Evolutionary conservation across 2,113 vertebrate species (phyloP).

Genomic region (Prunella fulvescens): DNA sequence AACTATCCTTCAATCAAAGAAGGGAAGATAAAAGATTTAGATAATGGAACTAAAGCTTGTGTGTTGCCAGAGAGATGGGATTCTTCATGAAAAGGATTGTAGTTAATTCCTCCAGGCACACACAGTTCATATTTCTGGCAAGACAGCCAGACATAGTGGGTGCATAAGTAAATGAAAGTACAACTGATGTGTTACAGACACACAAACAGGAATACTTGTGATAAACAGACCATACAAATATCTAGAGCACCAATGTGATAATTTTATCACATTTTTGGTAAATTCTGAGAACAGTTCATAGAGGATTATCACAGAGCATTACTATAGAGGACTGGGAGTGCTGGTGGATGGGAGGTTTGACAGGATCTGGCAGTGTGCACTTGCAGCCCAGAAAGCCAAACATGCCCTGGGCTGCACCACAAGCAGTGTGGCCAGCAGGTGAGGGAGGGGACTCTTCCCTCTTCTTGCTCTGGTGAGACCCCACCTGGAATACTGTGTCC

Average conservation of each 20-base stretch:
- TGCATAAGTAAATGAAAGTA: background rate
- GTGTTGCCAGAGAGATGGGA: background rate
- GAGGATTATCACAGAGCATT: background rate
- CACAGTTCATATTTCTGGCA: background rate
- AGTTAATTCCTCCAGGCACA: constrained; percentile 8
- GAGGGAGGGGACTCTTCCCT: background rate
- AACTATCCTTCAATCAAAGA: constrained; percentile 31
- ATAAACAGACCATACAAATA: background rate
- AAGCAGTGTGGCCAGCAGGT: background rate
- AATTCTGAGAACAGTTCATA: background rate
- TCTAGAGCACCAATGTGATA: background rate
- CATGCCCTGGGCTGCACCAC: background rate
- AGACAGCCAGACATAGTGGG: background rate
- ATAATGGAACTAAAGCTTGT: constrained; percentile 29
- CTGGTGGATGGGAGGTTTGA: background rate
- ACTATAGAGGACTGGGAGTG: accelerated
- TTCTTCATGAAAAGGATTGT: background rate
- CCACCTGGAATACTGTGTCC: background rate
- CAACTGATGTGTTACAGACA: background rate
- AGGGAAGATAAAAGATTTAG: constrained; percentile 45
- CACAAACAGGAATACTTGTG: background rate
- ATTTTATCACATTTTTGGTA: background rate
- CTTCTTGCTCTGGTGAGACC: background rate
- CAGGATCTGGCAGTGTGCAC: background rate
- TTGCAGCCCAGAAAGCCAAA: background rate